Evolutionary conservation across 2,113 vertebrate genomes (phyloP), one percentile per base, ranked within the genome.

Genomic region (Thalassarche chlororhynchos): DNA sequence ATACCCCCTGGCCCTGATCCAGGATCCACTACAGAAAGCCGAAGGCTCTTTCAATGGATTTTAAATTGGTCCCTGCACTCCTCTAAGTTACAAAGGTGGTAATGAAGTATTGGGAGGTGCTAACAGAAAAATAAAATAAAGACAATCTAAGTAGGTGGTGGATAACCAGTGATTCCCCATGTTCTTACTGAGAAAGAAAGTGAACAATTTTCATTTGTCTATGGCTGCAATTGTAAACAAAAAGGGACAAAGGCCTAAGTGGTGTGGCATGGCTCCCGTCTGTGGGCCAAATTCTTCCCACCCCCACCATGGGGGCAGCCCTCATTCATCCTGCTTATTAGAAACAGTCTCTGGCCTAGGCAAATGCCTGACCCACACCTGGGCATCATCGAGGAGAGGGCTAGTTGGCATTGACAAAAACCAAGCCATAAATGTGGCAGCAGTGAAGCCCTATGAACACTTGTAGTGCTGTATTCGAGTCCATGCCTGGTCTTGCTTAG

Each of bases 21-120:
- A 94, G 87, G 8, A 83, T 62, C 81, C 57, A 72, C 46, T 42
- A 19, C 32, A 81, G 75, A 91, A 79, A 70, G 65, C 60, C 40
- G 11, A 91, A 91, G 66, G 28, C 49, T 69, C 78, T 90, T 95
- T 93, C 89, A 84, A 46, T 70, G 34, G 81, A 54, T 94, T 96
- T 95, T 93, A 93, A 94, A 89, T 66, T 70, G 70, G 49, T 86
- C 84, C 75, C 69, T 9, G 3, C 42, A 47, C 72, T 95, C 55
- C 81, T 76, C 52, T 66, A 74, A 77, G n/a, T 93, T 89, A 93
- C 68, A 85, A 76, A 87, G 89, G 54, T 90, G 54, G 31, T 66
- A 85, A 91, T 46, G 71, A 91, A 76, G 70, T 88, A 83, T 2
- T 80, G 58, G 81, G 54, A 96, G 75, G 80, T 19, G 34, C 10